Conservation (phyloP, 2,797 vertebrate species). For the Melopsittacus undulatus region DNA sequence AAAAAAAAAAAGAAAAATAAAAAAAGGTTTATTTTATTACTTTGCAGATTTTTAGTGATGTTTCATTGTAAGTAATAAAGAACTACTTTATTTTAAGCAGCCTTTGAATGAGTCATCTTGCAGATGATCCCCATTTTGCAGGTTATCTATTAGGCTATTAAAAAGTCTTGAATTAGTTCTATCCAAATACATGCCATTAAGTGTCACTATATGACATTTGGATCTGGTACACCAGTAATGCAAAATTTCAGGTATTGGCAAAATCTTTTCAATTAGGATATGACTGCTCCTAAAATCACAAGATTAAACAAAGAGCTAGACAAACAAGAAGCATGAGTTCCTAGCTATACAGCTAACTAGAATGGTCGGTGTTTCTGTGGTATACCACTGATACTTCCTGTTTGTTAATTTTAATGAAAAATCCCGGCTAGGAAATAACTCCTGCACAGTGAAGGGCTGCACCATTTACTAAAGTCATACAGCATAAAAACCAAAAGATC, state of each 20-base stretch:
- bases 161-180: background rate
- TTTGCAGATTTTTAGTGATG: background rate
- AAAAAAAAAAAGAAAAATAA: background rate
- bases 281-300: background rate
- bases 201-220: background rate
- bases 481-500: background rate
- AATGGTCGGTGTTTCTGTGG: rapidly evolving
- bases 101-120: background rate
- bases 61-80: background rate
- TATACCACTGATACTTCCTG: background rate
- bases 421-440: background rate
- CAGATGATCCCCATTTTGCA: background rate
- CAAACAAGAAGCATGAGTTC: background rate
- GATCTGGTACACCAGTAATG: background rate
- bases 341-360: background rate
- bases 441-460: background rate
- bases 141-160: background rate
- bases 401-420: background rate
- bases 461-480: background rate
- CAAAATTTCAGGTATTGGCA: background rate
- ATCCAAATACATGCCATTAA: background rate
- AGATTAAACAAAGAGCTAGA: background rate
- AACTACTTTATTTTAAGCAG: background rate
- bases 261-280: background rate
- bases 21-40: background rate